Evolutionary conservation across 2,797 vertebrate species (phyloP).

Genomic region (Pipistrellus nathusii): DNA sequence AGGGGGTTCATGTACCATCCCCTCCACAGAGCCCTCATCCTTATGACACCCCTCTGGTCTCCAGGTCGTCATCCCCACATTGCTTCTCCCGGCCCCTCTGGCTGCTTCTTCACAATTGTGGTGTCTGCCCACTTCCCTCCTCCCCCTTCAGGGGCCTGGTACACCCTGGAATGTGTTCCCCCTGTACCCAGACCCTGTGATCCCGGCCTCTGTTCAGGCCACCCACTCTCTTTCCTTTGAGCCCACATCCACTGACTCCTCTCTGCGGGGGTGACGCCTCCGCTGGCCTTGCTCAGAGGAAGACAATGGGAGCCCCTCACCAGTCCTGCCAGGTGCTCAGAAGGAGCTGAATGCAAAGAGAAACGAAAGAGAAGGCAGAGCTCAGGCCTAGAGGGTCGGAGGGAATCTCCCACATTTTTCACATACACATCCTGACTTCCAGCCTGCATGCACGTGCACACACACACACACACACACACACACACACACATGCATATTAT

Average conservation of each 20-base stretch:
- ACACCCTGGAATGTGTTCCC: not conserved
- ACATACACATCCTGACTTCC: too few species aligned
- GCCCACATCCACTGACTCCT: not conserved
- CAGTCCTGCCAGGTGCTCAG: not conserved
- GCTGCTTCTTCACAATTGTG: not conserved
- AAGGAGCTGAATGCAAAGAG: not conserved
- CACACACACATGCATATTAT: too few species aligned
- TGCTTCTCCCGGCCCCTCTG: not conserved
- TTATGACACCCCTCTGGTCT: not conserved
- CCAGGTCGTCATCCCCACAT: not conserved
- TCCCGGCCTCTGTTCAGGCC: not conserved
- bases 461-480: not conserved
- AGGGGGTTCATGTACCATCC: too few species aligned
- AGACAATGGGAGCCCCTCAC: not conserved
- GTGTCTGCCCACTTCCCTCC: too few species aligned
- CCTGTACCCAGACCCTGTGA: not conserved
- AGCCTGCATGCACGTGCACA: too few species aligned
- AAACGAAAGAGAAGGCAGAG: not conserved
- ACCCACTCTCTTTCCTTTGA: not conserved
- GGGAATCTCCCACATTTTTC: not conserved
- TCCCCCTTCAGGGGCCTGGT: not conserved
- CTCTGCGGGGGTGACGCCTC: not conserved
- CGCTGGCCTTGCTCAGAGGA: constrained; percentile 17
- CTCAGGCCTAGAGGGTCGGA: not conserved
- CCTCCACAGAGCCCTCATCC: not conserved